Conservation (phyloP, 2,888 invertebrate species). For the Agrilus mali region DNA sequence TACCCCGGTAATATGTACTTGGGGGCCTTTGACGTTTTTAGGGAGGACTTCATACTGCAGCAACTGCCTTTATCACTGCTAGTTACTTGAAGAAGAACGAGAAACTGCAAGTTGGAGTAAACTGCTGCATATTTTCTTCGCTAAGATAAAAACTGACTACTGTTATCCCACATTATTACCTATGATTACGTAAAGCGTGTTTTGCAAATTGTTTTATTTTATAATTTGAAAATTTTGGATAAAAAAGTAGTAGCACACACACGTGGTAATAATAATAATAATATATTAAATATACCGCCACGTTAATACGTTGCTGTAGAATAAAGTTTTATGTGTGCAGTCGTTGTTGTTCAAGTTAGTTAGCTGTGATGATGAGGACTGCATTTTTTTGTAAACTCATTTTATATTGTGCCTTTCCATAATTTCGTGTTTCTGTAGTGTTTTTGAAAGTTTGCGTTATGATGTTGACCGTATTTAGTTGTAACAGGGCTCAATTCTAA, state of each 20-base stretch:
- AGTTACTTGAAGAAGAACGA: no score
- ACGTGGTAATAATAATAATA: no score
- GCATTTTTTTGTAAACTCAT: constrained; percentile 17
- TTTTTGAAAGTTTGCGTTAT: constrained; percentile 10
- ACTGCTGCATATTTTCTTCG: no score
- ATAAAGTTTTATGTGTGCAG: constrained; percentile 7
- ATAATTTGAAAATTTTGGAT: no score
- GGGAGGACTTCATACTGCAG: constrained; percentile 28
- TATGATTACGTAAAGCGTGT: no score
- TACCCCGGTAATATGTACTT: constrained; percentile 43
- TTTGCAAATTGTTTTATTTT: no score
- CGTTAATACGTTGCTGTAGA: no score
- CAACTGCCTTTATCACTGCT: neutral
- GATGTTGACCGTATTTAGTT: constrained; percentile 27
- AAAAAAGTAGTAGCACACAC: no score
- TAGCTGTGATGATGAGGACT: constrained; percentile 6
- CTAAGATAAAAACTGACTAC: no score
- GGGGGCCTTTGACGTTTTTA: constrained; percentile 42
- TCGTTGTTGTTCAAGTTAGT: constrained; percentile 2
- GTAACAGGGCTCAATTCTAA: constrained; percentile 13
- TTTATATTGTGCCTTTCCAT: constrained; percentile 33
- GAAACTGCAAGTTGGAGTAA: no score
- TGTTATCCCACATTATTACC: no score
- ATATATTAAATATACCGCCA: no score
- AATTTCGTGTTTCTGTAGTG: constrained; percentile 11